Base-by-base conservation (phyloP, 2,888 invertebrate species). In the Eledona agricola region DNA sequence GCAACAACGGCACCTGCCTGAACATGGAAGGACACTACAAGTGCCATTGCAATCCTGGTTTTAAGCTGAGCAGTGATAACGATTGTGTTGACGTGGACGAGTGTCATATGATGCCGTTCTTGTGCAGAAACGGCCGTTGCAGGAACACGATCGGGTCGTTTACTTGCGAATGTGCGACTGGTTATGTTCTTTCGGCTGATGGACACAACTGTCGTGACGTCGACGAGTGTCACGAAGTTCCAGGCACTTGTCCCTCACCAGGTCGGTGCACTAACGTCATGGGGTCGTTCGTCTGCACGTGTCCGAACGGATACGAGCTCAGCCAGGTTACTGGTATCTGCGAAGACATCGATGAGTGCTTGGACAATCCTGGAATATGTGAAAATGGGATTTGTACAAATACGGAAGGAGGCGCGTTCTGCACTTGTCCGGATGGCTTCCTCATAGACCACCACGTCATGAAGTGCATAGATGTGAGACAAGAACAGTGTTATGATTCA, bases 41-140 rank as follows among this genome's bases (percentile, higher is more conserved):
- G 59, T 90, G 90, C 67, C 85, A 85, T 66, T 90, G 90, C 67
- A 85, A 88, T 63, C 80, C 81, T 1, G 89, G 90, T 0, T 90
- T 89, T 77, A 89, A 89, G 69, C 79, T 89, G 0, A 88, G 89
- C 35, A 82, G 85, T 3, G 89, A 87, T 63, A 88, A 88, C 64
- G 90, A 91, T 69, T 92, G 92, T 67, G 83, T 88, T 29, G 89
- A 89, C 72, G 81, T 91, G 51, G 90, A 93, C 75, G 93, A 93
- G 75, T 93, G 93, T 65, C 84, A 88, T 62, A 86, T 87, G 70
- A 89, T 89, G 80, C 88, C 90, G 32, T 88, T 88, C 76, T 83
- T 92, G 47, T 95, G 95, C 71, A 84, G 92, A 62, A 93, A 93
- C 70, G 91, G 92, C 1, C 81, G 89, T 37, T 93, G 93, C 69